These are phyloP conservation scores for Agapostemon virescens DNA, from an alignment of 2,888 invertebrate species.

Conservation along the genomic window DNA sequence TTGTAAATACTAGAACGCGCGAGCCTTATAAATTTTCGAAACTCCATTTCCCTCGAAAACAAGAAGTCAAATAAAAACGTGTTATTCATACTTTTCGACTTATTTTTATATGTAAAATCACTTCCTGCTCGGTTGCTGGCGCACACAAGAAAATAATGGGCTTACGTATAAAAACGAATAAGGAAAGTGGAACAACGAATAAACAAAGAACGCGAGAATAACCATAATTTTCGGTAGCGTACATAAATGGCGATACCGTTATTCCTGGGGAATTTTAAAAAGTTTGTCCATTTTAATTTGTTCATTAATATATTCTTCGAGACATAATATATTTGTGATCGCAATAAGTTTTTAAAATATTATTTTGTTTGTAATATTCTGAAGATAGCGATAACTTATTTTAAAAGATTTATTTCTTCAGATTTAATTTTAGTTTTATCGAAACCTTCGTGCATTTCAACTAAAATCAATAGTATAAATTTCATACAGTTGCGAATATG, in stretches of 20 bases:
- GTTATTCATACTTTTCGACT: not conserved
- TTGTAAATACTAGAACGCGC: not conserved
- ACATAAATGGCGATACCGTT: not conserved
- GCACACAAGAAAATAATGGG: not conserved
- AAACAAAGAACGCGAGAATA: too few species aligned
- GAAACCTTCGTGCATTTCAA: too few species aligned
- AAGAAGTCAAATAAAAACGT: not conserved
- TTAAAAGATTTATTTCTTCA: too few species aligned
- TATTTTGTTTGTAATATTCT: too few species aligned
- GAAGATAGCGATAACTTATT: too few species aligned
- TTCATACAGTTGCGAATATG: not conserved
- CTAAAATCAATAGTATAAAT: not conserved
- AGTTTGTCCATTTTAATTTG: too few species aligned
- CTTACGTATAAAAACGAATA: not conserved
- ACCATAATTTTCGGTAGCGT: not conserved
- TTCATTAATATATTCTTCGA: too few species aligned
- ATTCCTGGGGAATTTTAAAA: not conserved
- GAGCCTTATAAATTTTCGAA: not conserved
- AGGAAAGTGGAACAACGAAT: not conserved
- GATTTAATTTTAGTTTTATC: too few species aligned
- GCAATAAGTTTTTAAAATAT: too few species aligned
- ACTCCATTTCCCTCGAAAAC: not conserved
- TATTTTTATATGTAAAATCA: not conserved
- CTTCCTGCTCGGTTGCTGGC: not conserved
- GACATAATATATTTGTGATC: too few species aligned